phyloP scores from a whole-genome alignment of 53 echinoderm and acorn worm genomes.

The Crossaster papposus region DNA sequence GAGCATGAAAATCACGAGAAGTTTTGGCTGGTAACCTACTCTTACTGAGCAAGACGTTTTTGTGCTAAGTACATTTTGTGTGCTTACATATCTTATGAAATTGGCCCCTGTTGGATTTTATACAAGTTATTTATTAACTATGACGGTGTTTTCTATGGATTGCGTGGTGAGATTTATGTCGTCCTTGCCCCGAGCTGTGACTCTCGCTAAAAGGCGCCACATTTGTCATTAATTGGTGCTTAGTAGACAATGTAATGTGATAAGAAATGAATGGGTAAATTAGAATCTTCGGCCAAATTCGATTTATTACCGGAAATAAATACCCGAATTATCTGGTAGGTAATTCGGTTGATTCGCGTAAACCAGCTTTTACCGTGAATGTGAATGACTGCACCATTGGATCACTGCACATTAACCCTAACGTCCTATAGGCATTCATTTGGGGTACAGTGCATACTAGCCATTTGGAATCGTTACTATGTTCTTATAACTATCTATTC shows the following conservation, averaged over 20 bases:
- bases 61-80: too few species aligned
- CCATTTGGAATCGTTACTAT: too few species aligned
- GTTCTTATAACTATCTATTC: too few species aligned
- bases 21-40: too few species aligned
- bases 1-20: too few species aligned
- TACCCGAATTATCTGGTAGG: background rate
- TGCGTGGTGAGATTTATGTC: background rate
- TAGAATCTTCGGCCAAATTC: background rate
- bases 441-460: too few species aligned
- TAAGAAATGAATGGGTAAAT: slow-evolving; percentile 13
- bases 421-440: too few species aligned
- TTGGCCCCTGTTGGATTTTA: background rate
- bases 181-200: slow-evolving; percentile 37
- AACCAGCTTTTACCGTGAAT: background rate
- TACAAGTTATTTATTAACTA: background rate
- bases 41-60: too few species aligned
- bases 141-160: background rate
- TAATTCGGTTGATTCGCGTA: background rate
- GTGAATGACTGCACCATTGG: background rate
- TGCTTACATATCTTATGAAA: too few species aligned
- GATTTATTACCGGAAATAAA: slow-evolving; percentile 24
- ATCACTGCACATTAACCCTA: background rate
- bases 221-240: slow-evolving; percentile 35
- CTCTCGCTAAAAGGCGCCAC: slow-evolving; percentile 23
- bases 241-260: slow-evolving; percentile 38